These are phyloP conservation scores for Pterostichus niger DNA, from an alignment of 2,888 invertebrate species.

Conservation along the genomic window DNA sequence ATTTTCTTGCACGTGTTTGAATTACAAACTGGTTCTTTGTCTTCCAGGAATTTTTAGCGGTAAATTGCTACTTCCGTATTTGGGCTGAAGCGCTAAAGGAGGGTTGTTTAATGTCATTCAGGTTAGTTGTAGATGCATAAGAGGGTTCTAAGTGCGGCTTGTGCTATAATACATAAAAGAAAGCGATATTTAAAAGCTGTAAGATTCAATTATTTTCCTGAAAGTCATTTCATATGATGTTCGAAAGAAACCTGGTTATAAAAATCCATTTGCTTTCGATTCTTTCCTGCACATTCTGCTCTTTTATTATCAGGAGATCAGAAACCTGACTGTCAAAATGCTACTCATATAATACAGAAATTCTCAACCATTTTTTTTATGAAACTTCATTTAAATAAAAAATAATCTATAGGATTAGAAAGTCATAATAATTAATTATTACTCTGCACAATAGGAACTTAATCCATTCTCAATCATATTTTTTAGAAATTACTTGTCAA, in stretches of 20 bases:
- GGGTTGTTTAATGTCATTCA: constrained; percentile 40
- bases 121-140: constrained; percentile 35
- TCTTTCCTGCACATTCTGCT: background rate
- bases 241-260: background rate
- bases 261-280: background rate
- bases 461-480: too few relatives aligned
- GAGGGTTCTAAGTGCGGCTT: constrained; percentile 25
- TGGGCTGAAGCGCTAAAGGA: constrained; percentile 2
- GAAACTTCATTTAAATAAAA: too few relatives aligned
- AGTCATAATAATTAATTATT: too few relatives aligned
- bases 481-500: too few relatives aligned
- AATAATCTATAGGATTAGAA: too few relatives aligned
- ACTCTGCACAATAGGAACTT: too few relatives aligned
- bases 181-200: constrained; percentile 35
- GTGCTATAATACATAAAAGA: constrained; percentile 19
- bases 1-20: constrained; percentile 58
- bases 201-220: constrained; percentile 27
- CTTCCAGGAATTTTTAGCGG: constrained; percentile 50
- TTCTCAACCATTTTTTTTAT: too few relatives aligned
- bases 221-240: background rate
- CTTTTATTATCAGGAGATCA: too few relatives aligned
- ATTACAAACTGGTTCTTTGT: constrained; percentile 53
- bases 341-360: too few relatives aligned
- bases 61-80: constrained; percentile 33
- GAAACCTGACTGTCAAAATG: too few relatives aligned